These are phyloP conservation scores for Petrophora chlorosata DNA, from an alignment of 2,888 invertebrate species.

Conservation along the genomic window DNA sequence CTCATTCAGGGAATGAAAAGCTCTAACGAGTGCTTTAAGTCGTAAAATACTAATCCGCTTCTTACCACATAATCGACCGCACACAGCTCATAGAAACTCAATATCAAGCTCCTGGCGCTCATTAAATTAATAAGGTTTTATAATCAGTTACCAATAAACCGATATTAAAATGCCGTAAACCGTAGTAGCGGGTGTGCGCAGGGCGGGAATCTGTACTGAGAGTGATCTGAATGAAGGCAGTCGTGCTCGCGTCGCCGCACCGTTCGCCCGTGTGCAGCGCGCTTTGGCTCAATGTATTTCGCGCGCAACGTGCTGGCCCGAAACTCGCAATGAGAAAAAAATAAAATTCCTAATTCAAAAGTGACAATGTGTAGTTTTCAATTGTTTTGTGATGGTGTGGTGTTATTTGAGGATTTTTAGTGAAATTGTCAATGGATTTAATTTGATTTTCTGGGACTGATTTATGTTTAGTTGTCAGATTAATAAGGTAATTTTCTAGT, in stretches of 20 bases:
- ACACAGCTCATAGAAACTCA: constrained; percentile 10
- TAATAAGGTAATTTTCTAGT: constrained; percentile 7
- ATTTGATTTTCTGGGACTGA: constrained; percentile 7
- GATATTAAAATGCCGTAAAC: constrained; percentile 40
- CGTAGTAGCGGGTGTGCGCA: constrained; percentile 32
- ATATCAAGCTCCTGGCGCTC: constrained; percentile 12
- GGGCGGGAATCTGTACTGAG: constrained; percentile 34
- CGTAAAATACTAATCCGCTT: too few relatives aligned
- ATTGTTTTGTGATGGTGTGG: constrained; percentile 19
- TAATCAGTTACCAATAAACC: constrained; percentile 32
- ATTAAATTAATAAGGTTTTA: constrained; percentile 27
- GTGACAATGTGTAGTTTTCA: constrained; percentile 15
- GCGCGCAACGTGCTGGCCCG: constrained; percentile 17
- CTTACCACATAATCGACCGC: too few relatives aligned
- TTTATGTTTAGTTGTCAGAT: constrained; percentile 12
- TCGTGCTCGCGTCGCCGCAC: constrained; percentile 27
- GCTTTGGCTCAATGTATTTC: constrained; percentile 15
- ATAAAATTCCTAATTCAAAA: constrained; percentile 13
- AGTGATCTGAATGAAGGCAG: constrained; percentile 33
- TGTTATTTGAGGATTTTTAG: constrained; percentile 5
- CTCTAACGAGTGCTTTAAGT: too few relatives aligned
- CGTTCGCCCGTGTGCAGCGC: constrained; percentile 18
- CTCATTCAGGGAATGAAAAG: too few relatives aligned
- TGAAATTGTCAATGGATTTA: constrained; percentile 16
- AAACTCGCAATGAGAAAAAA: constrained; percentile 15